Conservation (phyloP, 2,797 vertebrate genomes). For the Otus scops region DNA sequence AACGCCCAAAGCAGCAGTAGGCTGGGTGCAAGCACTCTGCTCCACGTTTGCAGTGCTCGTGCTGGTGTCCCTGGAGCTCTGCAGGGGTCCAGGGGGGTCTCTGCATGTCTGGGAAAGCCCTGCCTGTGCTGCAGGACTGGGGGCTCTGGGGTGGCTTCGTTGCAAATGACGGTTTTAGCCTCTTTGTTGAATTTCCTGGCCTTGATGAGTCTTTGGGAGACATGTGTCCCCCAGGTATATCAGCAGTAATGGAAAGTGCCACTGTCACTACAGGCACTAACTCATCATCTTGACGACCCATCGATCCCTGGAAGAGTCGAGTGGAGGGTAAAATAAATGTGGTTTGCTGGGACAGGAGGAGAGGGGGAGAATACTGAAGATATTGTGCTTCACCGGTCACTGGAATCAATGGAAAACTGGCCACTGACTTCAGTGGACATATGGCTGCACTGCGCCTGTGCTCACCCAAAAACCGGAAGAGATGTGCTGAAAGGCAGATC, state of each 20-base stretch:
- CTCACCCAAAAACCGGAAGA: neutral
- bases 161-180: neutral
- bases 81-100: neutral
- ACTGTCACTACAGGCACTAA: constrained; percentile 55
- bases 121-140: neutral
- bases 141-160: neutral
- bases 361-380: constrained; percentile 1
- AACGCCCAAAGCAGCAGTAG: neutral
- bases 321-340: constrained; percentile 33
- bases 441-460: neutral
- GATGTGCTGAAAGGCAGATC: neutral
- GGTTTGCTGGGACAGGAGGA: neutral
- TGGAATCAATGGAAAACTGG: neutral
- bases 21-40: neutral
- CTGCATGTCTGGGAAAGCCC: neutral
- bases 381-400: neutral
- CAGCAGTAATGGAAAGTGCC: constrained; percentile 62
- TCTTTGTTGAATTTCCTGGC: constrained; percentile 34
- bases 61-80: neutral
- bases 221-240: constrained; percentile 42
- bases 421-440: neutral
- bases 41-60: rapidly evolving
- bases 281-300: constrained; percentile 58
- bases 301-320: constrained; percentile 14
- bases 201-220: constrained; percentile 52